A percentile compares a stretch with the other conserved stretches of the same genome.
Evolutionary conservation across 2,888 invertebrate species (phyloP).

Genomic region (Nysson spinosus): DNA sequence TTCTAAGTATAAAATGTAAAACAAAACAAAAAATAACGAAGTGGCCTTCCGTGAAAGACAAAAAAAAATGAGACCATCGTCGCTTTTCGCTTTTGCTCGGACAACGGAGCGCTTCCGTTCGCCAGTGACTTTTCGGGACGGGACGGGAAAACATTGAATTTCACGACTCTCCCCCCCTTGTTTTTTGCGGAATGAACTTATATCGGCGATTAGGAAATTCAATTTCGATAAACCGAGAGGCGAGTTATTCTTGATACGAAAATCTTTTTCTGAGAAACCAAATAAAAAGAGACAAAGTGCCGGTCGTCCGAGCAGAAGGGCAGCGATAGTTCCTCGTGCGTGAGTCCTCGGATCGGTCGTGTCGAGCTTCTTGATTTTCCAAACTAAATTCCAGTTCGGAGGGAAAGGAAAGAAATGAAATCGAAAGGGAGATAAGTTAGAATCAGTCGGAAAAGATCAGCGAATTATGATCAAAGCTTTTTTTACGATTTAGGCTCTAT

Average conservation of each 20-base stretch:
- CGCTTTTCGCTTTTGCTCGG: constrained; percentile 68
- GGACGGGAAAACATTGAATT: constrained; percentile 40
- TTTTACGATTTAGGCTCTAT: constrained; percentile 76
- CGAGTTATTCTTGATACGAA: constrained; percentile 77
- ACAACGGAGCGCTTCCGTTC: constrained; percentile 42
- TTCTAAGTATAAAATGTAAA: constrained; percentile 68
- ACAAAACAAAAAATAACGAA: constrained; percentile 66
- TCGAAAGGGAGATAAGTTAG: neutral
- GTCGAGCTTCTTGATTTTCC: too few species aligned
- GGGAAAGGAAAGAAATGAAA: neutral
- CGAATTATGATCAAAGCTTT: constrained; percentile 55
- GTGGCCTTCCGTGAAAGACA: constrained; percentile 74
- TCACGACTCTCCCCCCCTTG: constrained; percentile 53
- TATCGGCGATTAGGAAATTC: constrained; percentile 52
- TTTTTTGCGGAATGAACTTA: constrained; percentile 31
- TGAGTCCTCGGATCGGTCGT: too few species aligned
- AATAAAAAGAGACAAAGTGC: neutral
- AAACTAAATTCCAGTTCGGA: too few species aligned
- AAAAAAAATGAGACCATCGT: too few species aligned
- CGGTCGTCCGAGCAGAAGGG: constrained; percentile 35
- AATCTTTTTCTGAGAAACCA: constrained; percentile 71
- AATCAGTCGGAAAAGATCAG: constrained; percentile 17
- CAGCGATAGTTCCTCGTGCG: too few species aligned
- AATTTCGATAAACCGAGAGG: constrained; percentile 39
- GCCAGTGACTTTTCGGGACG: constrained; percentile 48